Evolutionary conservation across 2,797 vertebrate species (phyloP), one percentile per base, ranked within the genome.

Genomic region (Bovichtus diacanthus): DNA sequence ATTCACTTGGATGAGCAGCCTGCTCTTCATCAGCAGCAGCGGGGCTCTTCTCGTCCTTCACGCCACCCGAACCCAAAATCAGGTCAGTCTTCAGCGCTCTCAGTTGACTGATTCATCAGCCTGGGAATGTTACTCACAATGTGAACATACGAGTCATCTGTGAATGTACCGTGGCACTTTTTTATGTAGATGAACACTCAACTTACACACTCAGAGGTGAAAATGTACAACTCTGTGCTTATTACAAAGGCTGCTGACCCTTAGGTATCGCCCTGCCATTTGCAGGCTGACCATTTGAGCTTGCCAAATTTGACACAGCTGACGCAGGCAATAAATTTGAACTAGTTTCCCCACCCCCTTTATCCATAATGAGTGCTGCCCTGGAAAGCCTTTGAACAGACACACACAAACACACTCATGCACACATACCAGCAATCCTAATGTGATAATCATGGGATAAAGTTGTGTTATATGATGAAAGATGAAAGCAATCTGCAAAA

Each of bases 301-400:
- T 93, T 84, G 93, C 92, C 94, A 95, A 94, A 95, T 95, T 94
- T 95, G 94, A 95, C 95, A 94, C 95, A 95, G 94, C 94, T 95
- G 95, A 95, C 93, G 84, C 88, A 58, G 91, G 94, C 94, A 95
- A 94, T 95, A 95, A 95, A 95, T 95, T 95, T 95, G 93, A 94
- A 93, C 91, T 92, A 89, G 91, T 93, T 91, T 88, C 92, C 89
- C 93, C 85, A 83, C 92, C 94, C 93, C 93, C 93, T 94, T 91
- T 89, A 95, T 95, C 88, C 89, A 93, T 90, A 91, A 90, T 90
- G 89, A 92, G 87, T 43, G 56, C 58, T 82, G 69, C 73, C 74
- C 71, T 81, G 77, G 64, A 88, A 90, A 78, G 80, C 83, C 82
- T 85, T 87, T 81, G 55, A 86, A 87, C 83, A 92, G 81, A 89